These are phyloP conservation scores for Pipra filicauda DNA, from an alignment of 2,113 vertebrate genomes.

Conservation along the genomic window DNA sequence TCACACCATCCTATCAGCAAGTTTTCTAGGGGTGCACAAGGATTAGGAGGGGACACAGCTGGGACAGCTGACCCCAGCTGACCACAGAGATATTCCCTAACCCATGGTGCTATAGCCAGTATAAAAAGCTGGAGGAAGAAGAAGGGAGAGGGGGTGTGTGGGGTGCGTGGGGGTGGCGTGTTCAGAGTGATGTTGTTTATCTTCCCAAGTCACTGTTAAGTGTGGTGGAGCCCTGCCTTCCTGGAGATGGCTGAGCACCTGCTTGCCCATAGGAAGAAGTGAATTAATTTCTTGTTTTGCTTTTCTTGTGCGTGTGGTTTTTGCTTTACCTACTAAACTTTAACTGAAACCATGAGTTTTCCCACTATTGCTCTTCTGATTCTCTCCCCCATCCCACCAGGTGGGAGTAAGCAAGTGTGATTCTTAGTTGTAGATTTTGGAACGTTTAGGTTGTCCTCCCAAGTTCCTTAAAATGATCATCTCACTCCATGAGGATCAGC, in stretches of 20 bases:
- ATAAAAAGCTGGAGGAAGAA: not conserved
- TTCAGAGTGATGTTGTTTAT: not conserved
- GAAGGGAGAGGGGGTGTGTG: not conserved
- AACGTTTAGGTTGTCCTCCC: too few species aligned
- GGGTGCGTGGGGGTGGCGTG: too few species aligned
- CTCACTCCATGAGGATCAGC: too few species aligned
- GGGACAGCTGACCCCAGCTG: not conserved
- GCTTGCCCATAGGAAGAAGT: too few species aligned
- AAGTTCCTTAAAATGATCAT: too few species aligned
- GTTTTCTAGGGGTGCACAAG: not conserved
- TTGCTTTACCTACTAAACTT: not conserved
- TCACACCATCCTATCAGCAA: not conserved
- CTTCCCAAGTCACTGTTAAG: rapidly evolving
- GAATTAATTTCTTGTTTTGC: not conserved
- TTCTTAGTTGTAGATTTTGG: not conserved
- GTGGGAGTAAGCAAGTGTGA: not conserved
- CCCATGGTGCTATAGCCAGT: not conserved
- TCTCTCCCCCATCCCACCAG: not conserved
- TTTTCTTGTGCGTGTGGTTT: not conserved
- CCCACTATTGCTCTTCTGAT: not conserved
- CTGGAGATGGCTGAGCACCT: not conserved
- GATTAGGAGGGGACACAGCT: too few species aligned
- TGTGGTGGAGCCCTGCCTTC: not conserved
- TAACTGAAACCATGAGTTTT: not conserved
- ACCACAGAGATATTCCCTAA: not conserved